phyloP scores from a whole-genome alignment of 2,113 vertebrate species.

The Lepus americanus region DNA sequence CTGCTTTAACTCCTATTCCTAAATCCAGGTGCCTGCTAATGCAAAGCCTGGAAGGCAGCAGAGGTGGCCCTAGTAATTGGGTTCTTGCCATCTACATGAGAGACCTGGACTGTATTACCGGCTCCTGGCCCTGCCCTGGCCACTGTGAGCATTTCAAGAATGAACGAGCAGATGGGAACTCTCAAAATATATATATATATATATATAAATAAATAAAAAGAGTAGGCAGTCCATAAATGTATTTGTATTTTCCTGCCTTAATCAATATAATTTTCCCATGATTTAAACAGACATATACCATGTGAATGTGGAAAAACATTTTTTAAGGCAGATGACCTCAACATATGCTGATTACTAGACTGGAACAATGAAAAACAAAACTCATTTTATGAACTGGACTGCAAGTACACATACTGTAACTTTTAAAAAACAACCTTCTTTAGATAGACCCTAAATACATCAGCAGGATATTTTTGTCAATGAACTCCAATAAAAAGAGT shows the following conservation, averaged over 20 bases:
- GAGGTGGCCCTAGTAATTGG: too few relatives aligned
- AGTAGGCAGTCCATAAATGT: background rate
- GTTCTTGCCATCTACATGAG: too few relatives aligned
- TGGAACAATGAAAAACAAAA: slow-evolving; percentile 31
- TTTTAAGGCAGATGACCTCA: slow-evolving; percentile 41
- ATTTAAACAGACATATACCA: slow-evolving; percentile 21
- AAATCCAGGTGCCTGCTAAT: too few relatives aligned
- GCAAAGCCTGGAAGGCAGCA: too few relatives aligned
- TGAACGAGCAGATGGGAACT: too few relatives aligned
- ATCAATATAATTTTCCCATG: slow-evolving; percentile 6
- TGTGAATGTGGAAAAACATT: background rate
- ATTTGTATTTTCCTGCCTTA: background rate
- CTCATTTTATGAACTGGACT: background rate
- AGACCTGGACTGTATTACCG: too few relatives aligned
- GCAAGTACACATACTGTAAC: background rate
- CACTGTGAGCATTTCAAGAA: too few relatives aligned
- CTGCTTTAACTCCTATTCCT: too few relatives aligned
- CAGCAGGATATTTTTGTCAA: background rate
- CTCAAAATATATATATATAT: too few relatives aligned
- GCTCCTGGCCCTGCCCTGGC: too few relatives aligned
- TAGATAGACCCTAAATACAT: background rate
- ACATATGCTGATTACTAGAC: background rate
- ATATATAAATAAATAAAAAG: too few relatives aligned
- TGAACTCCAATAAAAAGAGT: background rate
- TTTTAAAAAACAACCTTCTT: background rate